A percentile compares a stretch with the other conserved stretches of the same genome.
Evolutionary conservation across 2,888 invertebrate species (phyloP).

Genomic region (Cynaeus angustus): DNA sequence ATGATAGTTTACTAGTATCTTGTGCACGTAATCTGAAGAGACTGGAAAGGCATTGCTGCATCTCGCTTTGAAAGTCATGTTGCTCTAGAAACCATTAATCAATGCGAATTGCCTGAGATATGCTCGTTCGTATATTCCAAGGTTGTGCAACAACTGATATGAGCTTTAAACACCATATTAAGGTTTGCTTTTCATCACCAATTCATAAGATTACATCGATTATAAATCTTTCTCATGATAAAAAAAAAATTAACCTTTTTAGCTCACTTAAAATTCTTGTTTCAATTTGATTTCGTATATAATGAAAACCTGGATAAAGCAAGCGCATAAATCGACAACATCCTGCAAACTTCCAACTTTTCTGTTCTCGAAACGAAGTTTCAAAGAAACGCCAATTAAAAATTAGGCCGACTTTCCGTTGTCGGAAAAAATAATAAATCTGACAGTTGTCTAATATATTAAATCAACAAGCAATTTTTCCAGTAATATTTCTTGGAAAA

Average conservation of each 20-base stretch:
- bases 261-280: neutral
- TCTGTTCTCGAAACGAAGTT: slow-evolving; percentile 14
- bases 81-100: slow-evolving; percentile 48
- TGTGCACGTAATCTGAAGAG: slow-evolving; percentile 42
- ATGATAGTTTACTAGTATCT: slow-evolving; percentile 42
- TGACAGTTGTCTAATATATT: slow-evolving; percentile 14
- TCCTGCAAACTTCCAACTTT: slow-evolving; percentile 16
- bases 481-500: slow-evolving; percentile 9
- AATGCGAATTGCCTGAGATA: slow-evolving; percentile 47
- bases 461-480: slow-evolving; percentile 17
- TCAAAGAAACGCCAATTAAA: slow-evolving; percentile 28
- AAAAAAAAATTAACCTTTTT: neutral
- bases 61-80: slow-evolving; percentile 44
- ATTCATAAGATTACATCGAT: slow-evolving; percentile 24
- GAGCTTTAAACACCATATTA: slow-evolving; percentile 45
- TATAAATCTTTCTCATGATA: slow-evolving; percentile 7
- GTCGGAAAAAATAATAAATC: slow-evolving; percentile 11
- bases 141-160: slow-evolving; percentile 46
- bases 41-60: slow-evolving; percentile 31
- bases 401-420: slow-evolving; percentile 26
- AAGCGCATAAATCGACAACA: slow-evolving; percentile 21
- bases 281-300: slow-evolving; percentile 10
- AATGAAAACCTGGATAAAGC: slow-evolving; percentile 22
- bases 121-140: slow-evolving; percentile 43
- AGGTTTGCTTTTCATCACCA: slow-evolving; percentile 29